Evolutionary conservation across 2,113 vertebrate species (phyloP), one percentile per base, ranked within the genome.

Genomic region (Mus musculus): DNA sequence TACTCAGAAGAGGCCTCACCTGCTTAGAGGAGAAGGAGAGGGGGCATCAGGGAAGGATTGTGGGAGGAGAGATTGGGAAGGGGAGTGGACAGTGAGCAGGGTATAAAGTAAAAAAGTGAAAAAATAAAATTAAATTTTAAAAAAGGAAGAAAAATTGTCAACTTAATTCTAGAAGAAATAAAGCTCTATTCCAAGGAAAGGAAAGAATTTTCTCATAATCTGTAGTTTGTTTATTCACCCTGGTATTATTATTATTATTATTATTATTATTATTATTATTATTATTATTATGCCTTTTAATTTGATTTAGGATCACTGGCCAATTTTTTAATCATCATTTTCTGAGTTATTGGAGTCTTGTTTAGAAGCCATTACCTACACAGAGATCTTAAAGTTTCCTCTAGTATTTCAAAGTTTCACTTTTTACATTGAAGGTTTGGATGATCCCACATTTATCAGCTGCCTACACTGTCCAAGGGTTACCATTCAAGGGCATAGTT

Each of bases 21-120:
- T 65, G 65, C 65, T 67, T 30, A 67, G 65, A 30, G 11, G 26
- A 67, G 19, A 22, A 61, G 63, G 26, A 65, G 9, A 65, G 3
- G 26, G 11, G 10, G 3, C 26, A 67, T 67, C 26, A 67, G 65
- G 22, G 22, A 65, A 65, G 63, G 65, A 26, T 65, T 65, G 26
- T 30, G 26, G 11, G 65, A 67, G 9, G 10, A 10, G 0, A 5
- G 24, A 1, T 10, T 30, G 3, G 65, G 3, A 67, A 11, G 1
- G 26, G 65, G 11, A 49, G 65, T 11, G 65, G 65, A 17, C 26
- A 67, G 65, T 67, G 65, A 67, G 26, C 10, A 30, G 26, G 26
- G 12, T 67, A 17, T 30, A 67, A 67, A 67, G 5, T 67, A 12
- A 28, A 65, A 65, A 65, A 65, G 63, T 65, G 28, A 30, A 67